Percentiles rank a stretch among this genome's conserved stretches.
phyloP scores from a whole-genome alignment of 2,797 vertebrate genomes.

The Halcyon chelicuti region DNA sequence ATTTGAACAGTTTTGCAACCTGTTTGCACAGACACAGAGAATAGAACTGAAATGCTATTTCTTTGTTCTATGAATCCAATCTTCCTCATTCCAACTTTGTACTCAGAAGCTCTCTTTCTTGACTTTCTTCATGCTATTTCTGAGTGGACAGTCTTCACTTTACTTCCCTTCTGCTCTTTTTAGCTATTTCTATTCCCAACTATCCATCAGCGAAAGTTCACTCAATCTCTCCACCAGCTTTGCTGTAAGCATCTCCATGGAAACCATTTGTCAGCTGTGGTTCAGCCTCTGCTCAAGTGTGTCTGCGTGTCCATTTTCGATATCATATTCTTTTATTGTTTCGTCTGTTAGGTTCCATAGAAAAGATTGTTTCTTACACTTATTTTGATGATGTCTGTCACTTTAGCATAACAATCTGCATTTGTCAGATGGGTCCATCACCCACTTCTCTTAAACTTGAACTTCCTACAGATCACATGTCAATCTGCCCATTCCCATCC shows the following conservation, averaged over 20 bases:
- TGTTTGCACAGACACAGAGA: not conserved
- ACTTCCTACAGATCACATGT: not conserved
- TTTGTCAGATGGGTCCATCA: not conserved
- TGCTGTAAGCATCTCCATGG: not conserved
- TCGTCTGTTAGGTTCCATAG: not conserved
- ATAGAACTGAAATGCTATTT: not conserved
- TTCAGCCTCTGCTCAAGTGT: not conserved
- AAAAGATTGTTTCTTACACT: not conserved
- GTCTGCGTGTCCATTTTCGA: not conserved
- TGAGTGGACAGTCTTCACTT: not conserved
- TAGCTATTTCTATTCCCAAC: not conserved
- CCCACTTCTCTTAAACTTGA: not conserved
- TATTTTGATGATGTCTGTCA: not conserved
- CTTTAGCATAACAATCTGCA: not conserved
- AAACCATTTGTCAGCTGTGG: not conserved
- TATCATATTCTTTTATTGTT: not conserved
- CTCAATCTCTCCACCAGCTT: not conserved
- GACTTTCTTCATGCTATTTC: not conserved
- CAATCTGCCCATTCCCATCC: accelerated
- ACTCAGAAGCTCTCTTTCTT: not conserved
- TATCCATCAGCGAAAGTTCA: not conserved
- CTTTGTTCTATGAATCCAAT: not conserved
- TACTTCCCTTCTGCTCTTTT: not conserved
- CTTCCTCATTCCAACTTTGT: not conserved
- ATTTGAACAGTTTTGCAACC: not conserved